A percentile compares a stretch with the other conserved stretches of the same genome.
Conservation (phyloP, 1,140 invertebrate species). For the Pogonomyrmex barbatus region DNA sequence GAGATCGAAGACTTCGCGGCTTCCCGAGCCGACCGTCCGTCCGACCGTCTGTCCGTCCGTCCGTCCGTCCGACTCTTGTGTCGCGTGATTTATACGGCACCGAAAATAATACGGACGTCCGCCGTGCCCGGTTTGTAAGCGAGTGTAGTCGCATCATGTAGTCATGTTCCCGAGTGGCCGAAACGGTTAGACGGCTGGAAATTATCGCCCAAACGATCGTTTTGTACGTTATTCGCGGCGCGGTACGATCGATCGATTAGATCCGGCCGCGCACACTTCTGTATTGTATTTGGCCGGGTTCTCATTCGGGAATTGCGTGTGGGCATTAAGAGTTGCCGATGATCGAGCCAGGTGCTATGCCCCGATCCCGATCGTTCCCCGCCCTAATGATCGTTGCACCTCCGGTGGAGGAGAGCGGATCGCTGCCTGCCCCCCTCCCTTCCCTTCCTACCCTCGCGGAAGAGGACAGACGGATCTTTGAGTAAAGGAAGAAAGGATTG, state of each 20-base stretch:
- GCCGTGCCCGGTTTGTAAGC: constrained; percentile 27
- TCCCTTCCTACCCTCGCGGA: background rate
- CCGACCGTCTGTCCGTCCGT: background rate
- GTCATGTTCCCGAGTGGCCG: background rate
- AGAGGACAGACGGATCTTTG: background rate
- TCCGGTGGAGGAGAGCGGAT: constrained; percentile 23
- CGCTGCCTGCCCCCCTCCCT: background rate
- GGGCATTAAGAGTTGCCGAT: constrained; percentile 69
- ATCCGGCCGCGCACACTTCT: constrained; percentile 40
- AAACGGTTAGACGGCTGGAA: constrained; percentile 41
- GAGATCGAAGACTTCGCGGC: constrained; percentile 17
- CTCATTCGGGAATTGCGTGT: constrained; percentile 71
- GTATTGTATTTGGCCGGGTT: constrained; percentile 55
- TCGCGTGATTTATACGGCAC: constrained; percentile 49
- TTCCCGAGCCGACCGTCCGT: background rate
- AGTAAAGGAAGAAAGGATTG: constrained; percentile 30
- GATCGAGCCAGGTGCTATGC: constrained; percentile 72
- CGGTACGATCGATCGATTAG: constrained; percentile 69
- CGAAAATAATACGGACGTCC: constrained; percentile 37
- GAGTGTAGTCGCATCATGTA: background rate
- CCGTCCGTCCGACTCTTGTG: constrained; percentile 22
- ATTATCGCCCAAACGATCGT: constrained; percentile 54
- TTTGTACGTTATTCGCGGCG: constrained; percentile 29
- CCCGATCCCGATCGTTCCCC: constrained; percentile 72
- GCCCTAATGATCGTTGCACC: constrained; percentile 73